Base-by-base conservation (phyloP, 2,888 invertebrate genomes). In the Clepsis dumicolana region DNA sequence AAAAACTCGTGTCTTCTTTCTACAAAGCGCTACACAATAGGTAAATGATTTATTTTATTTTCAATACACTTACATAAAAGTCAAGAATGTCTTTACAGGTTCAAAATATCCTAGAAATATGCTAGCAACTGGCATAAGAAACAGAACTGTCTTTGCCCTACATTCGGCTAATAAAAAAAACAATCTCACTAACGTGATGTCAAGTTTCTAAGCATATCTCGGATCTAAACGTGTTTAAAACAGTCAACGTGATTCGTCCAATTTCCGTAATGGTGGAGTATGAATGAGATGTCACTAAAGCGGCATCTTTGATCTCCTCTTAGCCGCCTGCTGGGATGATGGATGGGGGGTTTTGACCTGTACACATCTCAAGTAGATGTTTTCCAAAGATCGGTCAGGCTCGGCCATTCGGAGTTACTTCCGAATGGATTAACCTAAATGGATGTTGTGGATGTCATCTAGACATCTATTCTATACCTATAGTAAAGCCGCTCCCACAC, bases 271-370 rank as follows among this genome's bases (percentile, higher is more conserved):
- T 24, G 14, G 24, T 24, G 12, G 8, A 5, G 16, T 50, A 4
- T 52, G 48, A 48, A 48, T 48, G 48, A 48, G 52, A 52, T 29
- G 54, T 18, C 54, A 29, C 25, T 21, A 48, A 12, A 4, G 54
- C 29, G 29, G 16, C 16, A 29, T 29, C 54, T 54, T 54, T 54
- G 54, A 54, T 29, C 29, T 54, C 1, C 54, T 29, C 14, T 54
- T 29, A 27, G 54, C 18, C 29, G 54, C 54, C 54, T n/a, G 54
- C 54, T 2, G 54, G 4, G 27, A 29, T 54, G 54, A 54, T 29
- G 54, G 54, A 54, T 54, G 54, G 18, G 29, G 2, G n/a, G 27
- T 38, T n/a, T n/a, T 38, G n/a, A 38, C 38, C 38, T 38, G 38
- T 4, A 38, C 38, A n/a, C 41, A n/a, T 16, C 18, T 2, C 18